Evolutionary conservation across 2,797 vertebrate genomes (phyloP).

Genomic region (Uromys caudimaculatus): DNA sequence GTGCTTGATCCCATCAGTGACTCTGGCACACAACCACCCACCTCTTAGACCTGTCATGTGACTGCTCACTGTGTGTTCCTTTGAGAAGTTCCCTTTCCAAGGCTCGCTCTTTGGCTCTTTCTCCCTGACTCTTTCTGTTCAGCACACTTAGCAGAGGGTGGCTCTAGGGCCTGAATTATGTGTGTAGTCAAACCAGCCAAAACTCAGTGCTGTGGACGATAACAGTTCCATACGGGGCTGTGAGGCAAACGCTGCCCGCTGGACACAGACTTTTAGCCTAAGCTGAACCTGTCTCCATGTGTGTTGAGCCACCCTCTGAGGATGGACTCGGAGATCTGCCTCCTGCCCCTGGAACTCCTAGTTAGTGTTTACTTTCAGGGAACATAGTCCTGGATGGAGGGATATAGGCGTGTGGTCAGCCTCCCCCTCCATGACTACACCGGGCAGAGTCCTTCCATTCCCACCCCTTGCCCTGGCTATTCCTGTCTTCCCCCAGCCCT

Average conservation of each 20-base stretch:
- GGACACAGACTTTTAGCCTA: neutral
- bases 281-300: neutral
- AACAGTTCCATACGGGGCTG: neutral
- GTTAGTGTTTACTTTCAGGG: rapidly evolving
- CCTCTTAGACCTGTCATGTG: neutral
- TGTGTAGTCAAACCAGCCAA: neutral
- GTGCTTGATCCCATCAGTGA: neutral
- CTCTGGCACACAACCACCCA: neutral
- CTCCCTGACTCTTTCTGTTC: neutral
- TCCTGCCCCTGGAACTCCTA: neutral
- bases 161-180: neutral
- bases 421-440: neutral
- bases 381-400: neutral
- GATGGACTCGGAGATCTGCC: neutral
- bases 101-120: neutral
- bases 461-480: too few species aligned
- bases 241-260: neutral
- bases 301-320: neutral
- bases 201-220: neutral
- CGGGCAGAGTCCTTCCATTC: neutral
- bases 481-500: neutral
- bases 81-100: neutral
- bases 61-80: neutral
- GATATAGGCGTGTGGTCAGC: too few species aligned
- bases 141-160: rapidly evolving